Percentiles rank a stretch among this genome's conserved stretches.
Evolutionary conservation across 2,113 vertebrate genomes (phyloP).

Genomic region (Poeciliopsis turrubarensis): DNA sequence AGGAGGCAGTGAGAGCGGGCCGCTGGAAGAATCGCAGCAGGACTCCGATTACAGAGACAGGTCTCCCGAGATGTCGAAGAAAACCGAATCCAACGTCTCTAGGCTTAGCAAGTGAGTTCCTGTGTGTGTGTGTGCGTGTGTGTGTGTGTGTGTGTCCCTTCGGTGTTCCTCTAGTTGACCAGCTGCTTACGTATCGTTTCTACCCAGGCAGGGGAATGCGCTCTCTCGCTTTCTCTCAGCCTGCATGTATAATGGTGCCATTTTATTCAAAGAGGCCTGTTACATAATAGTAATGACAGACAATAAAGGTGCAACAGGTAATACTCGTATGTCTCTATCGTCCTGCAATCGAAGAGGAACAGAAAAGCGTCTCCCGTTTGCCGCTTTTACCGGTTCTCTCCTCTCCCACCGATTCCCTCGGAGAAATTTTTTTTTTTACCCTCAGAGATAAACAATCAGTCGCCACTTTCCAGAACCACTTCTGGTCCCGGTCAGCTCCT

Average conservation of each 20-base stretch:
- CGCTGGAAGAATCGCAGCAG: conserved; percentile 15
- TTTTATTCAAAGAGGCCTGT: conserved; percentile 13
- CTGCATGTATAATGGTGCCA: background rate
- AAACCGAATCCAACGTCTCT: conserved; percentile 48
- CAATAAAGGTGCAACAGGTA: background rate
- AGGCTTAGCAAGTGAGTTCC: conserved; percentile 78
- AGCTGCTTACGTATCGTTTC: background rate
- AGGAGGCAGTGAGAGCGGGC: conserved; percentile 12
- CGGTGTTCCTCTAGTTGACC: no score
- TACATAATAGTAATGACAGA: background rate
- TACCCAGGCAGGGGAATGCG: background rate
- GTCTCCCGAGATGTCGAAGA: conserved; percentile 70
- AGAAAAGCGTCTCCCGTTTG: background rate
- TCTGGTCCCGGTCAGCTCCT: background rate
- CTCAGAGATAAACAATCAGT: conserved; percentile 27
- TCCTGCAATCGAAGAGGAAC: background rate
- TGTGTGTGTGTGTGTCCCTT: conserved; percentile 8
- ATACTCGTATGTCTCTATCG: background rate
- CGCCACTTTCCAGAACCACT: conserved; percentile 7
- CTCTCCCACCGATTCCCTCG: background rate
- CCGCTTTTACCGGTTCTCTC: background rate
- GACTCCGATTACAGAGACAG: conserved; percentile 35
- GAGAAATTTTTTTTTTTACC: conserved; percentile 1
- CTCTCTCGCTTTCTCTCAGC: background rate
- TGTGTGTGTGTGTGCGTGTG: background rate